Conservation (phyloP, 30 jellyfish, hydroid and myxozoan species). For the Aurelia coerulea region DNA sequence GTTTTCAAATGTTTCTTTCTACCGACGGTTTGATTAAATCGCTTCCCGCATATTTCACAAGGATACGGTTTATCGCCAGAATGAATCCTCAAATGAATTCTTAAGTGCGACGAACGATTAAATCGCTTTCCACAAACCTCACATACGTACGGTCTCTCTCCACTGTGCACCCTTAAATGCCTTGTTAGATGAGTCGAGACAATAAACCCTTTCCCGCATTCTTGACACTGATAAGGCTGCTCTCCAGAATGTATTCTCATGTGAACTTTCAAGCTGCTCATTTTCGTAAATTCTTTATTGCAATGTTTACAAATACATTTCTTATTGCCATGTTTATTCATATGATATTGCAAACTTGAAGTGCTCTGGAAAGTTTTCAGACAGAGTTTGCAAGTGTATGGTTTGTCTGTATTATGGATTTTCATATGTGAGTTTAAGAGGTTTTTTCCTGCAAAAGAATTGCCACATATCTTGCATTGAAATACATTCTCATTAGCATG, state of each 20-base stretch:
- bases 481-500: slow-evolving; percentile 46
- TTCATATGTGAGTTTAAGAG: slow-evolving; percentile 60
- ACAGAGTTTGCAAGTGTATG: slow-evolving; percentile 50
- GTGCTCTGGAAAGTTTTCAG: slow-evolving; percentile 40
- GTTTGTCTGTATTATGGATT: slow-evolving; percentile 49
- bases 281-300: slow-evolving; percentile 65
- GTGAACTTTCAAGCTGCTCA: slow-evolving; percentile 74
- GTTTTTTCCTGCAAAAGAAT: slow-evolving; percentile 57
- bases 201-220: slow-evolving; percentile 70
- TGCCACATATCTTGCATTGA: slow-evolving; percentile 66
- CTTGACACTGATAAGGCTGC: slow-evolving; percentile 72
- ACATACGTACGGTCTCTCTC: slow-evolving; percentile 68
- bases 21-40: slow-evolving; percentile 61
- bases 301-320: slow-evolving; percentile 52
- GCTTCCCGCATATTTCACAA: slow-evolving; percentile 60
- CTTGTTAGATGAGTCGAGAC: slow-evolving; percentile 65
- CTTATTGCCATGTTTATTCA: slow-evolving; percentile 36
- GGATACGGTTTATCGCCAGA: slow-evolving; percentile 75
- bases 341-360: slow-evolving; percentile 56
- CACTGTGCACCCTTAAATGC: slow-evolving; percentile 67
- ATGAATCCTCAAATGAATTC: slow-evolving; percentile 68
- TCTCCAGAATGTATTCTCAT: slow-evolving; percentile 71
- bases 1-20: slow-evolving; percentile 61
- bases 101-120: slow-evolving; percentile 61
- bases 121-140: slow-evolving; percentile 72